A percentile compares a stretch with the other conserved stretches of the same genome.
phyloP scores from a whole-genome alignment of 1,140 invertebrate species.

The Drosophila chauvacae region DNA sequence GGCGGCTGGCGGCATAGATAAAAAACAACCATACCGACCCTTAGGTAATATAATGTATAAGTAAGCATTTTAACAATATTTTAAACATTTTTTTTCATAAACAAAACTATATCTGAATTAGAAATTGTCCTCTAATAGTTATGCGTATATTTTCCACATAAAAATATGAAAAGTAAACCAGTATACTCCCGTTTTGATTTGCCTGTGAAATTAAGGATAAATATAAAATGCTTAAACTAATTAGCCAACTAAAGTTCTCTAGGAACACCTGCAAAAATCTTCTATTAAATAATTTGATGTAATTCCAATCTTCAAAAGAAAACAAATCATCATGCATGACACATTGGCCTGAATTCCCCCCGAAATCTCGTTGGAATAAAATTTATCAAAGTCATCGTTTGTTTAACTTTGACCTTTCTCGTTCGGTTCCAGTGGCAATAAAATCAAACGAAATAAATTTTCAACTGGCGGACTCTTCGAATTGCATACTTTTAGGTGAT shows the following conservation, averaged over 20 bases:
- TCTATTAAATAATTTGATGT: background rate
- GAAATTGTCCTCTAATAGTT: background rate
- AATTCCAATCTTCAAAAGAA: background rate
- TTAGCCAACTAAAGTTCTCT: background rate
- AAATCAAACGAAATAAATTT: conserved; percentile 19
- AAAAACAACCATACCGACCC: no score
- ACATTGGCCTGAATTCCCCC: background rate
- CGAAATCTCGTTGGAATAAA: background rate
- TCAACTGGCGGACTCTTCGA: conserved; percentile 7
- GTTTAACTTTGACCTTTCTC: conserved; percentile 24
- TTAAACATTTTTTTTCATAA: no score
- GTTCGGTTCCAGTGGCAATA: background rate
- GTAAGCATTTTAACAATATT: no score
- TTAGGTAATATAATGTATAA: no score
- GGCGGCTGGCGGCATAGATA: no score
- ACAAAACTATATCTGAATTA: background rate
- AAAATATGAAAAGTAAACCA: background rate
- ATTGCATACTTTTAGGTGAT: conserved; percentile 57
- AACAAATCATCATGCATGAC: background rate
- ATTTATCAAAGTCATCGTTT: conserved; percentile 13
- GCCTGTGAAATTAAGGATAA: background rate
- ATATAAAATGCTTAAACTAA: background rate
- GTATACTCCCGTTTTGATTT: no score
- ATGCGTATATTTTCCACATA: background rate
- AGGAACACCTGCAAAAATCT: background rate